Percentiles rank a stretch among this genome's conserved stretches.
These are phyloP conservation scores for Tyria jacobaeae DNA, from an alignment of 2,888 invertebrate species.

Conservation along the genomic window DNA sequence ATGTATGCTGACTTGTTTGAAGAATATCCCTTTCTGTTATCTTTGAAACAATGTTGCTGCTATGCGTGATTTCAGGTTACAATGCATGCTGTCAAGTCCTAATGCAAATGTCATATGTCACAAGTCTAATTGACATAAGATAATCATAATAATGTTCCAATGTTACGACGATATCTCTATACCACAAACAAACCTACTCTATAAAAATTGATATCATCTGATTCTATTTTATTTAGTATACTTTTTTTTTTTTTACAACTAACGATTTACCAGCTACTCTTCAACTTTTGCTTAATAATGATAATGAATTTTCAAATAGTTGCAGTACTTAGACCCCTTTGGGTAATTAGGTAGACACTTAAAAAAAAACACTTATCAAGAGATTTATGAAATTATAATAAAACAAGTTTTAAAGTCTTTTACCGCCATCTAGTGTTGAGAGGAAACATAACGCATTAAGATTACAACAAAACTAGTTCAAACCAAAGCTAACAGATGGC, in stretches of 20 bases:
- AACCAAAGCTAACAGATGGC: constrained; percentile 47
- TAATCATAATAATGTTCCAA: too few relatives aligned
- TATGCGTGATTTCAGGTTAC: too few relatives aligned
- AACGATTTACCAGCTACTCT: too few relatives aligned
- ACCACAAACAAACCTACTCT: too few relatives aligned
- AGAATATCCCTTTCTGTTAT: not conserved
- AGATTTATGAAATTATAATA: not conserved
- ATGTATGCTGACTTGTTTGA: not conserved
- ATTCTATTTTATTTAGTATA: not conserved
- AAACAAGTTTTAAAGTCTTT: not conserved
- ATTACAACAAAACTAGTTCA: constrained; percentile 25
- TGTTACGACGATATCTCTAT: too few relatives aligned
- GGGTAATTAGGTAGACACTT: not conserved
- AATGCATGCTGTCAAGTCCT: too few relatives aligned
- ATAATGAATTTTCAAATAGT: not conserved
- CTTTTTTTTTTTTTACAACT: too few relatives aligned
- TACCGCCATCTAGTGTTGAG: constrained; percentile 34
- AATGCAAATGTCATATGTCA: too few relatives aligned
- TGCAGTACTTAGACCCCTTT: not conserved
- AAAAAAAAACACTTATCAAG: not conserved
- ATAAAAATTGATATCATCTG: too few relatives aligned
- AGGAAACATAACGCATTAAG: constrained; percentile 12
- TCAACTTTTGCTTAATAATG: too few relatives aligned
- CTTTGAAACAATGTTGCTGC: too few relatives aligned
- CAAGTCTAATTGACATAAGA: too few relatives aligned